Base-by-base conservation (phyloP, 2,113 vertebrate species). In the Tachysurus fulvidraco region DNA sequence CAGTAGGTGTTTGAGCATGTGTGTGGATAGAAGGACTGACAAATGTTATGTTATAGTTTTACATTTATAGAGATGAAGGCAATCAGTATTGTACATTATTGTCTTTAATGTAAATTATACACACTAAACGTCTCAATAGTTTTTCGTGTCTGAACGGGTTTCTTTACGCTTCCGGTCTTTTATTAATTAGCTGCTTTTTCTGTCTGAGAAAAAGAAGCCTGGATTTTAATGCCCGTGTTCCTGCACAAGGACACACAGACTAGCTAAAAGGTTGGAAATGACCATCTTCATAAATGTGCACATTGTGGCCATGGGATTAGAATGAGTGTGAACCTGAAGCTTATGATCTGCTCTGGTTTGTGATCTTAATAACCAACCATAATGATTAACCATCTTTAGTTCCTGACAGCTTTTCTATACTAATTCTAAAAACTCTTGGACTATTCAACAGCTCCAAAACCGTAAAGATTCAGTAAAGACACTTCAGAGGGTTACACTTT, bases 401-500 rank as follows among this genome's bases (percentile, higher is more conserved):
- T 13, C 64, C n/a, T 30, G 13, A 30, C 64, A 13, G 64, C 28
- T 30, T 30, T 28, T 67, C 28, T 30, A 67, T 7, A 6, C 1
- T 67, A n/a, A 2, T 25, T 64, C 4, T 11, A 64, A 9, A 2
- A 67, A 30, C 64, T 21, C 67, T 21, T 4, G 6, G 2, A 73
- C 71, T 46, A 44, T 73, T 74, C 1, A 36, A 3, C 3, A 44
- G 30, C 2, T 71, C 36, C 67, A 44, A 25, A 76, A 14, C n/a
- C 69, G 69, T 5, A 86, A 82, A 82, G 17, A 88, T 44, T 65
- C 74, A 88, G 84, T 2, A 86, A 88, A 44, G 44, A 60, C 89
- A 88, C 88, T 6, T 5, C 84, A 91, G 86, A 93, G 91, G 90
- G 65, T 85, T 81, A 80, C 85, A 65, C 88, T 93, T 93, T 92